Evolutionary conservation across 2,797 vertebrate genomes (phyloP), one percentile per base, ranked within the genome.

Genomic region (Anniella stebbinsi): DNA sequence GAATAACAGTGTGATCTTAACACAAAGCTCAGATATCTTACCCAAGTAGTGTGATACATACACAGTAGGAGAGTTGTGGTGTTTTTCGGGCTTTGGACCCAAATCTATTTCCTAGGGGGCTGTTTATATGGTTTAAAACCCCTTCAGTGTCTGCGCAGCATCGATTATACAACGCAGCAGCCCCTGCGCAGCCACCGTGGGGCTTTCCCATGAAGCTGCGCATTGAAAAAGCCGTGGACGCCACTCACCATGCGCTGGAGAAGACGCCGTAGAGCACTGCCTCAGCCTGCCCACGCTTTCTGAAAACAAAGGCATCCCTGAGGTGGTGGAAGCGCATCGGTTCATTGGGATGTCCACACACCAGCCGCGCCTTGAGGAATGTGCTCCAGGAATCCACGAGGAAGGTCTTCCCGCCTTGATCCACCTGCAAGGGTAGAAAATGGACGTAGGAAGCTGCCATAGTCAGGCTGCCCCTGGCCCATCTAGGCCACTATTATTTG

Each of bases 291-390:
- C 97, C 95, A 81, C 96, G 94, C 3, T 97, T 97, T 0, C 96
- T 97, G 91, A 98, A 92, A 83, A 98, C 97, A 72, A 98, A 97
- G 0, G 97, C 96, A 83, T 98, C 97, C 87, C 89, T 97, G 95
- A 98, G 94, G 95, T 96, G 97, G 95, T 98, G 98, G 96, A 98
- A 98, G 92, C 97, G 98, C 94, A 97, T 96, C 70, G 97, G 97
- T 5, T 97, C 97, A 89, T 94, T 97, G 72, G 96, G 97, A 11
- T 96, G 94, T 0, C 98, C 98, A 3, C 98, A 98, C 96, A 98
- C 98, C 90, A 98, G 93, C 70, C 98, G 95, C 0, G 97, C 97
- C 95, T 98, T 98, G 95, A 98, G 93, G 94, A 98, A 98, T 18
- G 98, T 98, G 92, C 97, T 98, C 97, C 97, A 98, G 1, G 97